Percentiles rank a stretch among this genome's conserved stretches.
These are phyloP conservation scores for Myotis planiceps DNA, from an alignment of 2,797 vertebrate genomes.

Conservation along the genomic window DNA sequence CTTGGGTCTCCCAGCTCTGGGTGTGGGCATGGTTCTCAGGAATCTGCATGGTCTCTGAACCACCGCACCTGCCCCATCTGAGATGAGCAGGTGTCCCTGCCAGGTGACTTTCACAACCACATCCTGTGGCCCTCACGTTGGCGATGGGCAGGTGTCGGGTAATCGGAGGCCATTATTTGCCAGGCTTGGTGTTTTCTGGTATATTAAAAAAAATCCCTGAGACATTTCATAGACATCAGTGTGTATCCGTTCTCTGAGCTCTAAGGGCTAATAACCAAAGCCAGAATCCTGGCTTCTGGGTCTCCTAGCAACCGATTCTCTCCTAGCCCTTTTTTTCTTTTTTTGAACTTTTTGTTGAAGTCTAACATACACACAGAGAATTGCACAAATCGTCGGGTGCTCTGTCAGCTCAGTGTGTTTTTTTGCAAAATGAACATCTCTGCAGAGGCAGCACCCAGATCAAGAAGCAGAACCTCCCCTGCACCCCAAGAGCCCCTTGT, in stretches of 20 bases:
- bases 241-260: background rate
- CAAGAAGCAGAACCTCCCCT: background rate
- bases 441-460: background rate
- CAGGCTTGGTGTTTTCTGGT: background rate
- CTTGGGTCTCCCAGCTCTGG: background rate
- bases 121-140: background rate
- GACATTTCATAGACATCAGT: background rate
- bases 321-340: background rate
- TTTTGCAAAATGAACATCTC: background rate
- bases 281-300: slow-evolving; percentile 44
- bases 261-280: slow-evolving; percentile 13
- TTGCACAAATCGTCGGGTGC: background rate
- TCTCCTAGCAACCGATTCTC: slow-evolving; percentile 71
- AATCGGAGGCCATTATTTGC: background rate
- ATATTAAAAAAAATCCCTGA: background rate
- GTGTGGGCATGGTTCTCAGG: background rate
- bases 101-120: background rate
- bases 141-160: background rate
- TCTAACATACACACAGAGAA: slow-evolving; percentile 10
- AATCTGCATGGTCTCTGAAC: background rate
- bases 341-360: slow-evolving; percentile 56
- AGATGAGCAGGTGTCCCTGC: background rate
- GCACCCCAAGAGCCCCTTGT: background rate
- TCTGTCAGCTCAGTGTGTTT: background rate
- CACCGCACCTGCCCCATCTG: accelerated